These are phyloP conservation scores for Dendrocincla tyrannina DNA, from an alignment of 2,797 vertebrate genomes.

Conservation along the genomic window DNA sequence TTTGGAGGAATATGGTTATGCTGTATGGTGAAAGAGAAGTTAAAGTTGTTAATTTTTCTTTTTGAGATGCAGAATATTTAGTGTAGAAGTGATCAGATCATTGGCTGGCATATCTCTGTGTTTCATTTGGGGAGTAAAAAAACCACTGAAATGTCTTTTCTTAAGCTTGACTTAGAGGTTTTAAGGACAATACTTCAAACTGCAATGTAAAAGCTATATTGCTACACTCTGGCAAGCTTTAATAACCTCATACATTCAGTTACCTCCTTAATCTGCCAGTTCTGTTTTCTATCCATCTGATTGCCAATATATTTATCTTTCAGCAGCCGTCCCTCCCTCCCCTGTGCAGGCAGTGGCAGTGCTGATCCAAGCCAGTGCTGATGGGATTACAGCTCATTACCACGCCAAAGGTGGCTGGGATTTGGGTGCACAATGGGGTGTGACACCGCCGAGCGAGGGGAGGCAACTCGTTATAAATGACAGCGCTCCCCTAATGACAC, in stretches of 20 bases:
- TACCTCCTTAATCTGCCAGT: neutral
- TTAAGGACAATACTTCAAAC: neutral
- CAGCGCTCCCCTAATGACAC: neutral
- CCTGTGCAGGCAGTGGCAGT: neutral
- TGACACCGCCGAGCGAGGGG: neutral
- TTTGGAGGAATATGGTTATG: neutral
- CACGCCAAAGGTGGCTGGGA: neutral
- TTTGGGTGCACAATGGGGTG: constrained; percentile 41
- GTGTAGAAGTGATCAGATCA: neutral
- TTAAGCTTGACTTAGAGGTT: neutral
- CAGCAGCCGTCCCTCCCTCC: neutral
- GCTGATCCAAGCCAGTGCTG: constrained; percentile 17
- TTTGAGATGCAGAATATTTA: neutral
- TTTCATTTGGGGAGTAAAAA: neutral
- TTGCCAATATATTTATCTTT: neutral
- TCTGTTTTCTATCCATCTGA: neutral
- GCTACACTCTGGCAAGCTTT: neutral
- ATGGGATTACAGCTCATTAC: constrained; percentile 54
- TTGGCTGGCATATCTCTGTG: neutral
- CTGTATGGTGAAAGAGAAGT: neutral
- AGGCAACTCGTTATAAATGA: constrained; percentile 30
- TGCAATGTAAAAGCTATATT: neutral
- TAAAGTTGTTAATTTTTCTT: neutral
- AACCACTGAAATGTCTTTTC: neutral
- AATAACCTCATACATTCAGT: constrained; percentile 35